Percentiles rank a stretch among this genome's conserved stretches.
Evolutionary conservation across 2,888 invertebrate species (phyloP).

Genomic region (Gonocerus acuteangulatus): DNA sequence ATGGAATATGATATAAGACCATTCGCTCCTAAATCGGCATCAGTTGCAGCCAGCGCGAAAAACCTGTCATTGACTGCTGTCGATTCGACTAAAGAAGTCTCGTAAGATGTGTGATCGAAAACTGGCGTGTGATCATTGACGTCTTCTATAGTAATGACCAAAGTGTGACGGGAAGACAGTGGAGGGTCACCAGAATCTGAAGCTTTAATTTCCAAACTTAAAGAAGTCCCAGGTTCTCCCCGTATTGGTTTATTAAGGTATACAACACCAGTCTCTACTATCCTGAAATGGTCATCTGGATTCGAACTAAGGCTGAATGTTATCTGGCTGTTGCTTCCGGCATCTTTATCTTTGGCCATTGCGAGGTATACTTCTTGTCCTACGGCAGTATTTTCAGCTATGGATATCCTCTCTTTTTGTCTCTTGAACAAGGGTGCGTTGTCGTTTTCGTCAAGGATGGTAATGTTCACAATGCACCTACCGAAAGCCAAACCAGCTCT

Average conservation of each 20-base stretch:
- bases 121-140: slow-evolving; percentile 94
- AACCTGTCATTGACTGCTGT: slow-evolving; percentile 84
- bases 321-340: slow-evolving; percentile 79
- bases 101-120: slow-evolving; percentile 85
- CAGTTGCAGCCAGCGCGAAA: slow-evolving; percentile 81
- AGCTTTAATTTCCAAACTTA: slow-evolving; percentile 72
- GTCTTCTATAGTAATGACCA: slow-evolving; percentile 68
- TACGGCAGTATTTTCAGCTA: slow-evolving; percentile 84
- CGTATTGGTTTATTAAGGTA: slow-evolving; percentile 74
- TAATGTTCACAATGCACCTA: slow-evolving; percentile 69
- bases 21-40: slow-evolving; percentile 76
- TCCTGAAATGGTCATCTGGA: slow-evolving; percentile 71
- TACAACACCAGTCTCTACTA: slow-evolving; percentile 82
- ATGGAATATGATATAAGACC: slow-evolving; percentile 74
- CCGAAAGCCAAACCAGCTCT: slow-evolving; percentile 67
- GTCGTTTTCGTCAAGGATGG: slow-evolving; percentile 81
- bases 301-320: slow-evolving; percentile 74
- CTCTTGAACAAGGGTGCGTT: slow-evolving; percentile 76
- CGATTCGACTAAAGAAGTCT: slow-evolving; percentile 83
- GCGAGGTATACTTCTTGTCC: slow-evolving; percentile 88
- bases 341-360: slow-evolving; percentile 77
- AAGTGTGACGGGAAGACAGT: slow-evolving; percentile 64
- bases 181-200: slow-evolving; percentile 74
- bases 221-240: slow-evolving; percentile 60
- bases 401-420: slow-evolving; percentile 67